These are phyloP conservation scores for Pachymerium ferrugineum DNA, from an alignment of 2,888 invertebrate species.

Conservation along the genomic window DNA sequence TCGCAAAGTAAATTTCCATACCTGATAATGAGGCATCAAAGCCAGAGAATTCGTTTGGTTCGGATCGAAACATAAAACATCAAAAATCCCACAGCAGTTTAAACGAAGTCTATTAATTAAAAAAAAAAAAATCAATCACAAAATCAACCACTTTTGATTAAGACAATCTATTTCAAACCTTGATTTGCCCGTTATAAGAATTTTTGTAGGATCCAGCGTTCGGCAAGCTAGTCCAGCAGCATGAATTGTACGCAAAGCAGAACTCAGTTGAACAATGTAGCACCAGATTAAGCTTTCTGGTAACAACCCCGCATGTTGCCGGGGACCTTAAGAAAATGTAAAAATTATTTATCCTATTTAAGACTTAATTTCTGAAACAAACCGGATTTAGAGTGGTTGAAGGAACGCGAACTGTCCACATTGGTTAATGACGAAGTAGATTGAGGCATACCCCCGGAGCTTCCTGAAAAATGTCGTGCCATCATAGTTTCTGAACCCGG, in stretches of 20 bases:
- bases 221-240: constrained; percentile 69
- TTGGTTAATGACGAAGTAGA: background rate
- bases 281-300: constrained; percentile 93
- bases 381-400: constrained; percentile 29
- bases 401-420: background rate
- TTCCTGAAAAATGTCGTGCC: constrained; percentile 67
- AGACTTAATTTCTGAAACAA: background rate
- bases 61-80: constrained; percentile 65
- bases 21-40: constrained; percentile 64
- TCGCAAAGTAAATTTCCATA: too few species aligned
- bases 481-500: constrained; percentile 83
- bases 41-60: constrained; percentile 59
- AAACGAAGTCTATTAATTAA: constrained; percentile 64
- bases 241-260: constrained; percentile 87
- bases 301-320: constrained; percentile 58
- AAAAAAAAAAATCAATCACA: background rate
- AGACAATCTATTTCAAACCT: constrained; percentile 35
- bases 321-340: constrained; percentile 15
- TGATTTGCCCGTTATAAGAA: constrained; percentile 66
- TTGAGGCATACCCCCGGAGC: background rate
- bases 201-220: constrained; percentile 86
- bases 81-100: constrained; percentile 73
- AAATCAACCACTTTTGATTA: background rate
- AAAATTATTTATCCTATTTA: background rate
- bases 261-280: constrained; percentile 89